These are phyloP conservation scores for Bombus vancouverensis DNA, from an alignment of 1,140 invertebrate genomes.

Conservation along the genomic window DNA sequence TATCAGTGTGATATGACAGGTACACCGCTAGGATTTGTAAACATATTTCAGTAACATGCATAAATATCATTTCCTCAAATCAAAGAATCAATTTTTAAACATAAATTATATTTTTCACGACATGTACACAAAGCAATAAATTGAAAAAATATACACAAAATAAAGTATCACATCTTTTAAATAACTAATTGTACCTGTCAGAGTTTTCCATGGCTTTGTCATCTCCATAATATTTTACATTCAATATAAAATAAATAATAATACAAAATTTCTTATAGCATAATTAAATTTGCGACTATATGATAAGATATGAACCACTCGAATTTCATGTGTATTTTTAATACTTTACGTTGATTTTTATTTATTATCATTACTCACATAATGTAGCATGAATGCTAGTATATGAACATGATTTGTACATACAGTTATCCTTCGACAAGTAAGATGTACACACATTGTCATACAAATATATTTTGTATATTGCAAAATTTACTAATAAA, in stretches of 20 bases:
- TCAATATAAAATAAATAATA: not conserved
- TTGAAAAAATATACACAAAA: not conserved
- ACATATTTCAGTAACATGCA: constrained; percentile 8
- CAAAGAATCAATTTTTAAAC: constrained; percentile 24
- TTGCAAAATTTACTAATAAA: constrained; percentile 32
- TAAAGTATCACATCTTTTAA: not conserved
- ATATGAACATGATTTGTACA: constrained; percentile 7
- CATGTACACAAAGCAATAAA: constrained; percentile 17
- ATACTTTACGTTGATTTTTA: constrained; percentile 16
- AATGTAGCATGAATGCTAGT: constrained; percentile 2
- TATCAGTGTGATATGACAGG: not conserved
- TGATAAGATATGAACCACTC: not conserved
- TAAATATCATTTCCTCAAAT: not conserved
- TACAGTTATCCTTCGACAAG: not conserved
- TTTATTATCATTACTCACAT: constrained; percentile 31
- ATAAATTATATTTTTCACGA: constrained; percentile 27
- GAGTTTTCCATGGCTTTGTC: not conserved
- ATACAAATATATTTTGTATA: constrained; percentile 30
- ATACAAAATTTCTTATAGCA: not conserved
- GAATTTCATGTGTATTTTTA: not conserved
- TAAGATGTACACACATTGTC: not conserved
- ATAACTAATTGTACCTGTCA: constrained; percentile 16
- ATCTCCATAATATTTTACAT: not conserved
- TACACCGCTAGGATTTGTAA: not conserved
- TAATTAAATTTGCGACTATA: not conserved